phyloP scores from a whole-genome alignment of 2,888 invertebrate species.

The Bombylius discolor region DNA sequence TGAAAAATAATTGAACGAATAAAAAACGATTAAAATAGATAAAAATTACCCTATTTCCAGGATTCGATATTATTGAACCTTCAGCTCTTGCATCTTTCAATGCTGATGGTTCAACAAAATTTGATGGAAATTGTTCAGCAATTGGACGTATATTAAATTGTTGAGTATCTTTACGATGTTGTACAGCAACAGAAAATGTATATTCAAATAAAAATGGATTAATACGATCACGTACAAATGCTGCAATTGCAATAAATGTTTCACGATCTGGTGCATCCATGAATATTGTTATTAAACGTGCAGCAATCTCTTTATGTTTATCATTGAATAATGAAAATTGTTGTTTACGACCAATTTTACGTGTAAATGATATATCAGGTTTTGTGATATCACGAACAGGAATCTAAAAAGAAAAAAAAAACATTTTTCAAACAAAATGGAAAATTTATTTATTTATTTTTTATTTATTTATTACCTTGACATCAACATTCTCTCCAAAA shows the following conservation, averaged over 20 bases:
- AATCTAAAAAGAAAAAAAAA: slow-evolving; percentile 16
- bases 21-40: background rate
- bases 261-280: slow-evolving; percentile 41
- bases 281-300: slow-evolving; percentile 53
- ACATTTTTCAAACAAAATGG: background rate
- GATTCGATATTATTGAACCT: slow-evolving; percentile 44
- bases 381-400: slow-evolving; percentile 26
- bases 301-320: slow-evolving; percentile 55
- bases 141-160: slow-evolving; percentile 54
- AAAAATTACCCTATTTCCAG: slow-evolving; percentile 34
- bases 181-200: slow-evolving; percentile 58
- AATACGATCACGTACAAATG: slow-evolving; percentile 44
- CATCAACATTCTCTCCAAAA: slow-evolving; percentile 26
- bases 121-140: slow-evolving; percentile 67
- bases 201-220: slow-evolving; percentile 75
- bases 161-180: slow-evolving; percentile 41
- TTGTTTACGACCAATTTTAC: slow-evolving; percentile 19
- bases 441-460: background rate
- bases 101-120: slow-evolving; percentile 63
- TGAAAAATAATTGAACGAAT: background rate
- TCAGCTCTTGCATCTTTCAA: slow-evolving; percentile 58
- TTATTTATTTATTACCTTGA: slow-evolving; percentile 13
- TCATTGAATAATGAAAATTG: slow-evolving; percentile 62
- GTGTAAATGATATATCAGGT: slow-evolving; percentile 28
- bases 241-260: background rate